A percentile compares a stretch with the other conserved stretches of the same genome.
Conservation (phyloP, 2,113 vertebrate genomes). For the western clawed frog (Xenopus tropicalis) region UCB_Xtro_10.0 CM004443.2:82216501-82217000, state of each 20-base stretch:
- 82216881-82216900: too few relatives aligned
- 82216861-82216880: too few relatives aligned
- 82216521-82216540: too few relatives aligned
- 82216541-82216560: too few relatives aligned
- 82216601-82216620: background rate
- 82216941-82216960: too few relatives aligned
- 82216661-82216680: background rate
- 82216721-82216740: constrained; percentile 1
- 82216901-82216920: too few relatives aligned
- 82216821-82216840: background rate
- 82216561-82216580: too few relatives aligned
- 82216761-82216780: background rate
- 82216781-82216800: background rate
- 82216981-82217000: too few relatives aligned
- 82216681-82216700: background rate
- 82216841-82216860: too few relatives aligned
- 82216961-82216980: too few relatives aligned
- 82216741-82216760: constrained; percentile 5
- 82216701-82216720: constrained; percentile 5
- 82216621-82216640: background rate
- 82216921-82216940: too few relatives aligned
- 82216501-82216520: too few relatives aligned
- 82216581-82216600: constrained; percentile 1
- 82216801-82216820: background rate
- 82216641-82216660: background rate